phyloP scores from a whole-genome alignment of 2,888 invertebrate genomes.

The Tachina fera region DNA sequence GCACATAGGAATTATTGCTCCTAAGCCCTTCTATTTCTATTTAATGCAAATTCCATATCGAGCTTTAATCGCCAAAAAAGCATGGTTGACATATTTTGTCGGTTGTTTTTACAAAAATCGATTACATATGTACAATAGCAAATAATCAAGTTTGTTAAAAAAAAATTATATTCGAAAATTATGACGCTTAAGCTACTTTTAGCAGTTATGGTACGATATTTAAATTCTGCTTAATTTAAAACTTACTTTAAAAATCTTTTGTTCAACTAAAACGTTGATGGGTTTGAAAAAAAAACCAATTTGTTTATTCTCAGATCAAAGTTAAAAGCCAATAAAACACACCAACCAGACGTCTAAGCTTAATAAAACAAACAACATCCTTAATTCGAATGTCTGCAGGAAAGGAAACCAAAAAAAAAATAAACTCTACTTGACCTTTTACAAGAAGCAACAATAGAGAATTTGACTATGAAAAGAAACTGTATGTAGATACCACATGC shows the following conservation, averaged over 20 bases:
- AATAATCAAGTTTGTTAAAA: background rate
- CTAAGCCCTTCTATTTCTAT: too few relatives aligned
- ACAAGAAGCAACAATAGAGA: constrained; percentile 39
- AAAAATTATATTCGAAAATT: background rate
- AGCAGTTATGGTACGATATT: background rate
- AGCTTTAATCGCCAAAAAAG: too few relatives aligned
- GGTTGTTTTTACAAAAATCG: too few relatives aligned
- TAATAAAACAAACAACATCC: constrained; percentile 27
- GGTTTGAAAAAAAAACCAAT: background rate
- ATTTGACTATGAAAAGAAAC: constrained; percentile 20
- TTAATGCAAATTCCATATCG: too few relatives aligned
- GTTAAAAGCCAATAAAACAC: background rate
- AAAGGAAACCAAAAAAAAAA: background rate
- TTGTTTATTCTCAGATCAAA: background rate
- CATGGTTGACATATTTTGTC: too few relatives aligned
- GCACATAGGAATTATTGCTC: too few relatives aligned
- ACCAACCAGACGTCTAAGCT: background rate
- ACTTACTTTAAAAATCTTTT: background rate
- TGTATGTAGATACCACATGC: background rate
- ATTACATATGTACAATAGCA: background rate
- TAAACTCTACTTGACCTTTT: constrained; percentile 9
- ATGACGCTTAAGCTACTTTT: background rate
- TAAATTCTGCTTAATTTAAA: background rate
- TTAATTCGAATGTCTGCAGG: background rate
- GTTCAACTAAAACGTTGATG: background rate